Percentiles rank a stretch among this genome's conserved stretches.
Evolutionary conservation across 2,797 vertebrate species (phyloP).

Genomic region (Rousettus madagascariensis): DNA sequence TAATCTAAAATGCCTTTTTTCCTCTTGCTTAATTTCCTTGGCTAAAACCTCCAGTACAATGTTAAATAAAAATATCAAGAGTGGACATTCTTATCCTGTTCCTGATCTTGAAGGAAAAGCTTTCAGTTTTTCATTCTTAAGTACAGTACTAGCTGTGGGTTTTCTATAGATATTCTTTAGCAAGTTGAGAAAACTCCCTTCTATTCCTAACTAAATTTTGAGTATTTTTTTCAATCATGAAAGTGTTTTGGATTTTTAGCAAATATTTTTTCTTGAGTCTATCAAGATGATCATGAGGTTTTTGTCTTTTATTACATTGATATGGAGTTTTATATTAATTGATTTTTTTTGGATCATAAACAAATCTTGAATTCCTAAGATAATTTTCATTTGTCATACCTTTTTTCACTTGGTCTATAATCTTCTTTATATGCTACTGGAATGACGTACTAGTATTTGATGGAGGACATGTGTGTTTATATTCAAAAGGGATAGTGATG

Average conservation of each 20-base stretch:
- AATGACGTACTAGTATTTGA: background rate
- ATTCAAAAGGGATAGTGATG: background rate
- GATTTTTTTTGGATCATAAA: background rate
- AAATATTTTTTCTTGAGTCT: background rate
- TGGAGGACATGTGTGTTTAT: background rate
- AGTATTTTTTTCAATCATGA: background rate
- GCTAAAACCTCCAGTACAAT: background rate
- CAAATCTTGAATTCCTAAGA: background rate
- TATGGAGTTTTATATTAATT: background rate
- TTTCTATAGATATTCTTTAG: background rate
- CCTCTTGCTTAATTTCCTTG: background rate
- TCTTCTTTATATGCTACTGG: background rate
- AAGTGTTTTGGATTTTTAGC: background rate
- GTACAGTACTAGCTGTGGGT: background rate
- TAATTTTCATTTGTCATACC: background rate
- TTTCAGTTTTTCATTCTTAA: background rate
- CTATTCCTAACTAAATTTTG: background rate
- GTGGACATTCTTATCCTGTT: background rate
- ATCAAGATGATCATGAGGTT: background rate
- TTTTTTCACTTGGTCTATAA: no score
- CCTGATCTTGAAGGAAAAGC: background rate
- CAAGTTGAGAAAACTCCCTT: background rate
- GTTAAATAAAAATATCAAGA: background rate
- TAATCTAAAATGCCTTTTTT: background rate
- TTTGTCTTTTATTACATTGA: background rate